Conservation (phyloP, 2,888 invertebrate genomes). For the Sicus ferrugineus region DNA sequence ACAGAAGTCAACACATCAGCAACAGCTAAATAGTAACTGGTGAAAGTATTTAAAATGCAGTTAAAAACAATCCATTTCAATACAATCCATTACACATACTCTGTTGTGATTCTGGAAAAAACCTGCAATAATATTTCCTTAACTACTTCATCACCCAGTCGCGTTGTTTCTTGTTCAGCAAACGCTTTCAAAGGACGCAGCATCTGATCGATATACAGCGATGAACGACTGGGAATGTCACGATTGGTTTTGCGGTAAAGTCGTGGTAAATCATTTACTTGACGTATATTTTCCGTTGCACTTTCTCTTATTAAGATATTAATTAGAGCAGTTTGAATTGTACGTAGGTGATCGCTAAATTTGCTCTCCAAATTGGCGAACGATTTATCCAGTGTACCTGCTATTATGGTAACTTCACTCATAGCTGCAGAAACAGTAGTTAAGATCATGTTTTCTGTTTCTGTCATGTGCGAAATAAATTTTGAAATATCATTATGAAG, state of each 20-base stretch:
- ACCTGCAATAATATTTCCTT: slow-evolving; percentile 52
- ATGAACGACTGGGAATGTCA: slow-evolving; percentile 82
- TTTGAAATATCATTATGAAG: slow-evolving; percentile 54
- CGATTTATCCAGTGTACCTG: slow-evolving; percentile 51
- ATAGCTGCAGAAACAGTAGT: slow-evolving; percentile 62
- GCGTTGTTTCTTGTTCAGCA: slow-evolving; percentile 63
- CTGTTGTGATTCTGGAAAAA: slow-evolving; percentile 67
- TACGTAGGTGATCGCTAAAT: slow-evolving; percentile 45
- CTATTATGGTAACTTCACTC: slow-evolving; percentile 38
- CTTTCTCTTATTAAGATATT: slow-evolving; percentile 79
- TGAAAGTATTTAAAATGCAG: slow-evolving; percentile 18
- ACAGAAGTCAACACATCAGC: slow-evolving; percentile 91
- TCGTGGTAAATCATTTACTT: slow-evolving; percentile 92
- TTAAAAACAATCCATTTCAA: background rate
- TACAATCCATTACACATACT: slow-evolving; percentile 65
- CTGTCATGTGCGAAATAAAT: slow-evolving; percentile 48
- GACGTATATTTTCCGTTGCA: slow-evolving; percentile 74
- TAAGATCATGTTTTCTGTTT: slow-evolving; percentile 74
- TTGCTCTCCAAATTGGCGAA: slow-evolving; percentile 48
- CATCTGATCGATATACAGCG: slow-evolving; percentile 78
- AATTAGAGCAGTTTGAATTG: slow-evolving; percentile 74
- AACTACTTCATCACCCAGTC: slow-evolving; percentile 53
- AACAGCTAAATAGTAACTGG: slow-evolving; percentile 76
- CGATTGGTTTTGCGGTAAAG: slow-evolving; percentile 91
- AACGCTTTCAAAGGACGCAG: slow-evolving; percentile 67